A percentile compares a stretch with the other conserved stretches of the same genome.
These are phyloP conservation scores for Synanceia verrucosa DNA, from an alignment of 2,797 vertebrate species.

Conservation along the genomic window DNA sequence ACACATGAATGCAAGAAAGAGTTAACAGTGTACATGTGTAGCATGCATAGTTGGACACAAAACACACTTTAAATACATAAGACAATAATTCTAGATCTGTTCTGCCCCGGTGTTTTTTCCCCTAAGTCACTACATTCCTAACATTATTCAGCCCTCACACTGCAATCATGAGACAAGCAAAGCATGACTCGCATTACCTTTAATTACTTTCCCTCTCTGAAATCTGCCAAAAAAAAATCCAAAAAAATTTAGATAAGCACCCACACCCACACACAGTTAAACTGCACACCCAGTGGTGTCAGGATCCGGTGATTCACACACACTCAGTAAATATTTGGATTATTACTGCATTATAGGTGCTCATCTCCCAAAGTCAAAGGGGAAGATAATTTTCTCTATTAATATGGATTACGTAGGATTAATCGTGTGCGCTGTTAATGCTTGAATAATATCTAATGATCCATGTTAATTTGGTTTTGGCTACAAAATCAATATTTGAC, in stretches of 20 bases:
- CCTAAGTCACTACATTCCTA: neutral
- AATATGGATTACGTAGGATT: conserved; percentile 52
- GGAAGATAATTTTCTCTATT: conserved; percentile 51
- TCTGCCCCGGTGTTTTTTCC: neutral
- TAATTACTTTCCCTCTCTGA: neutral
- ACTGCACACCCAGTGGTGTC: conserved; percentile 29
- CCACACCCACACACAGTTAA: conserved; percentile 15
- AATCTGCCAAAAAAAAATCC: conserved; percentile 10
- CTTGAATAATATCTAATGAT: conserved; percentile 68
- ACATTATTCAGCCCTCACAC: neutral
- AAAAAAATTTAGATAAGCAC: neutral
- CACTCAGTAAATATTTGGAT: conserved; percentile 55
- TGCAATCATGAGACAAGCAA: neutral
- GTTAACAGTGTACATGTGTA: neutral
- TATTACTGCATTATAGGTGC: conserved; percentile 24
- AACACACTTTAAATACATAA: no score
- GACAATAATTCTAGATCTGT: neutral
- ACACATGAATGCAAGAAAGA: neutral
- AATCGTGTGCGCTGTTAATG: conserved; percentile 50
- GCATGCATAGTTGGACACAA: no score
- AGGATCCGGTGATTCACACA: conserved; percentile 28
- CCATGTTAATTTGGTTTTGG: conserved; percentile 61
- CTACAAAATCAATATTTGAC: conserved; percentile 65
- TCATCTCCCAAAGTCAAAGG: conserved; percentile 54
- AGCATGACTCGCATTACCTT: neutral